A percentile compares a stretch with the other conserved stretches of the same genome.
These are phyloP conservation scores for Calameuta idolon DNA, from an alignment of 2,888 invertebrate species.

Conservation along the genomic window DNA sequence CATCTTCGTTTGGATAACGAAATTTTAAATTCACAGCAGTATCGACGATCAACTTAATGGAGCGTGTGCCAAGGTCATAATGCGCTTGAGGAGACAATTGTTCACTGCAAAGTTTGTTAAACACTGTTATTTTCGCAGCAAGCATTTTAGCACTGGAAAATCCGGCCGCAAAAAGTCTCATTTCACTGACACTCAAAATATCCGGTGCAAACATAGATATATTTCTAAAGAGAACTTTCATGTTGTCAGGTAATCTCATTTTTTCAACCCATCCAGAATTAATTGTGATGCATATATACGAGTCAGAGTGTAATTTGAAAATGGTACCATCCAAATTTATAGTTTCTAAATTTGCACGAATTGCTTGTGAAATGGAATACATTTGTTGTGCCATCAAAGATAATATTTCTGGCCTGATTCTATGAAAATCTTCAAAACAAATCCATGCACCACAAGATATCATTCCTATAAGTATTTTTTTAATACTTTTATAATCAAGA, in stretches of 20 bases:
- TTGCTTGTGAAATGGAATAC: conserved; percentile 67
- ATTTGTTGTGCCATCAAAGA: conserved; percentile 72
- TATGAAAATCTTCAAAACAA: conserved; percentile 72
- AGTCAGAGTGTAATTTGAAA: conserved; percentile 71
- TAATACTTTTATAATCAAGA: conserved; percentile 70
- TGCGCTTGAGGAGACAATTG: conserved; percentile 68
- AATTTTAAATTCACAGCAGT: conserved; percentile 72
- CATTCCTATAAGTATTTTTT: conserved; percentile 71
- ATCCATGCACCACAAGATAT: conserved; percentile 73
- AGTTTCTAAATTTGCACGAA: conserved; percentile 57
- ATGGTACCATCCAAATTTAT: conserved; percentile 71
- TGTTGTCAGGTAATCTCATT: conserved; percentile 71
- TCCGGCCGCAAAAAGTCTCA: conserved; percentile 72
- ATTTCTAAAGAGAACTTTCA: conserved; percentile 72
- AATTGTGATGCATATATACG: conserved; percentile 74
- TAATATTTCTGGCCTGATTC: conserved; percentile 69
- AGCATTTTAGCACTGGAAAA: conserved; percentile 69
- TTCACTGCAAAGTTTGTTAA: conserved; percentile 70
- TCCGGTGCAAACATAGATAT: conserved; percentile 74
- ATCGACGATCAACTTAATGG: conserved; percentile 71
- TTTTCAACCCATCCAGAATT: conserved; percentile 65
- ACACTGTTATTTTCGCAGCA: conserved; percentile 70
- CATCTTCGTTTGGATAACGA: conserved; percentile 69
- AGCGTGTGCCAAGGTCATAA: conserved; percentile 72
- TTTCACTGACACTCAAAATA: conserved; percentile 71